Evolutionary conservation across 2,888 invertebrate genomes (phyloP), one percentile per base, ranked within the genome.

Genomic region (Habroteleia sp.): DNA sequence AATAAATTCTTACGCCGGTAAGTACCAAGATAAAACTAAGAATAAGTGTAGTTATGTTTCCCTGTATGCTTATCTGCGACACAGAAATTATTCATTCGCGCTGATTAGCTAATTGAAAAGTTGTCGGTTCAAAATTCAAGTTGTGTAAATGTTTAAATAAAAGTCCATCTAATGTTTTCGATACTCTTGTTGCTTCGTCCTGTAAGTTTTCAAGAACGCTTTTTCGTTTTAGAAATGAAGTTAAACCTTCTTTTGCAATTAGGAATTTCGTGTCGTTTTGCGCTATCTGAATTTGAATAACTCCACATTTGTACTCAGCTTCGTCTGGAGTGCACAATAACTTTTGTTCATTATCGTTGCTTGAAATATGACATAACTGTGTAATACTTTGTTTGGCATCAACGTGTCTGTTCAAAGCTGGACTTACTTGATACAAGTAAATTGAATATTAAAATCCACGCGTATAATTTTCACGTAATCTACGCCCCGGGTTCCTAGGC

Each of bases 371-470:
- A 33, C 37, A 42, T 56, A 66, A 54, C 33, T 42, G 17, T 27
- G 13, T 11, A 37, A 13, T 42, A 58, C 48, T 50, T 48, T 50
- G 58, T 58, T 48, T 58, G 3, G 25, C 7, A 31, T 11, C 16
- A 39, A 16, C 29, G 7, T 17, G 48, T 41, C 39, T 11, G 31
- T 41, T 48, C 46, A 56, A 56, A 68, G 48, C 16, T 20, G n/a
- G 20, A 52, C 25, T 63, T 35, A 42, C 35, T 52, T 52, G 35
- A 52, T 42, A 11, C 42, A 10, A 13, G 33, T 25, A 16, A 63
- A 52, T 42, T 63, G 35, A 63, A 63, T 68, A 48, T 58, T 41
- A 41, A 31, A 48, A 56, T 56, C 20, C 46, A 7, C 3, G 46
- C 23, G 13, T 10, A 42, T 44, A 23, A 35, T 58, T 44, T 56